phyloP scores from a whole-genome alignment of 2,888 invertebrate genomes.

The Catotricha subobsoleta region DNA sequence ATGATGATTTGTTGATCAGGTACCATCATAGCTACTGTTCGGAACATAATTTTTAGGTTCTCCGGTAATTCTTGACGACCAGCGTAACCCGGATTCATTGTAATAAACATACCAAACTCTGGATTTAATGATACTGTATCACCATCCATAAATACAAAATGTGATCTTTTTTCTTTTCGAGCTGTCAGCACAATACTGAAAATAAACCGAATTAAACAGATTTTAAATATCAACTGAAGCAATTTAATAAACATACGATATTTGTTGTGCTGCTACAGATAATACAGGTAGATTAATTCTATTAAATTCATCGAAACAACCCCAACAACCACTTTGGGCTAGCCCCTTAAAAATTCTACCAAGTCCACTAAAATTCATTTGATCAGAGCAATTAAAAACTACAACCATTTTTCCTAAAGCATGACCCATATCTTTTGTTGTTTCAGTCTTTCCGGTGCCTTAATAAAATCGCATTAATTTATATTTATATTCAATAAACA shows the following conservation, averaged over 20 bases:
- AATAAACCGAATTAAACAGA: too few relatives aligned
- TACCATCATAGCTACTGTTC: conserved; percentile 98
- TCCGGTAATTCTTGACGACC: conserved; percentile 92
- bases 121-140: conserved; percentile 83
- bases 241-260: too few relatives aligned
- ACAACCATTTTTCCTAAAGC: conserved; percentile 92
- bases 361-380: conserved; percentile 89
- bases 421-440: conserved; percentile 96
- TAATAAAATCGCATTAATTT: too few relatives aligned
- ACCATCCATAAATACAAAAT: conserved; percentile 86
- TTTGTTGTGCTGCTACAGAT: conserved; percentile 92
- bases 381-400: conserved; percentile 95
- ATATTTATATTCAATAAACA: too few relatives aligned
- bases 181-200: conserved; percentile 75
- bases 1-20: conserved; percentile 96
- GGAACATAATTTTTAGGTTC: conserved; percentile 92
- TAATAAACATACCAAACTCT: conserved; percentile 93
- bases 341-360: conserved; percentile 92
- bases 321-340: conserved; percentile 93
- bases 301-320: conserved; percentile 93
- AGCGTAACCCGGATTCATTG: conserved; percentile 97
- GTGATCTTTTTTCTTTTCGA: conserved; percentile 83
- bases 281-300: conserved; percentile 84
- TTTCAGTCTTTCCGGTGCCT: conserved; percentile 89
- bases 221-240: too few relatives aligned